A percentile compares a stretch with the other conserved stretches of the same genome.
These are phyloP conservation scores for Ursus arctos DNA, from an alignment of 2,113 vertebrate species.

Conservation along the genomic window DNA sequence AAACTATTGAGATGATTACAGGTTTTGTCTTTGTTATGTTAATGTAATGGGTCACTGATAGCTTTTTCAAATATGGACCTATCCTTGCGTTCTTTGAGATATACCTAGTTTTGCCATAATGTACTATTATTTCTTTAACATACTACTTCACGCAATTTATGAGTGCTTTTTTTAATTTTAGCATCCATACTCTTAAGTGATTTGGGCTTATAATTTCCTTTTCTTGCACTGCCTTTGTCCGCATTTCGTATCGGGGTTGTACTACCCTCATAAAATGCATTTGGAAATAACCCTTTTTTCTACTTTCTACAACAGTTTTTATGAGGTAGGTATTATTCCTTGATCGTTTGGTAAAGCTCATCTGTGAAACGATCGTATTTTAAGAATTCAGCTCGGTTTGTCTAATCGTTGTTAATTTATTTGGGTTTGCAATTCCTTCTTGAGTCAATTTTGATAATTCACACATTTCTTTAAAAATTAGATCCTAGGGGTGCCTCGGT, in stretches of 20 bases:
- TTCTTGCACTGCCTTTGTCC: background rate
- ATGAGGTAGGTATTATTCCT: background rate
- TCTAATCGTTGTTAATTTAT: slow-evolving; percentile 10
- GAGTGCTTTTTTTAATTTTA: slow-evolving; percentile 42
- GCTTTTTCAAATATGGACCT: slow-evolving; percentile 31
- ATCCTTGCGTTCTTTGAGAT: background rate
- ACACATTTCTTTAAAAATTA: slow-evolving; percentile 42
- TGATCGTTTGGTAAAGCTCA: slow-evolving; percentile 2
- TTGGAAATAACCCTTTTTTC: slow-evolving; percentile 18
- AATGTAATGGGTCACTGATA: slow-evolving; percentile 11
- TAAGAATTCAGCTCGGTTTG: slow-evolving; percentile 40
- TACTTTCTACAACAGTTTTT: background rate
- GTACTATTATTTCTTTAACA: slow-evolving; percentile 50
- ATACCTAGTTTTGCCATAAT: slow-evolving; percentile 5
- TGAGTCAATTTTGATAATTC: slow-evolving; percentile 46
- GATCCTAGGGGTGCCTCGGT: background rate
- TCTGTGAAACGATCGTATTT: slow-evolving; percentile 49
- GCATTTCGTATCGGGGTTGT: background rate
- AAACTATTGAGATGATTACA: slow-evolving; percentile 5
- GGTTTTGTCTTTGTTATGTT: slow-evolving; percentile 45
- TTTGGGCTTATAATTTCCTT: slow-evolving; percentile 32
- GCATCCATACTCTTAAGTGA: slow-evolving; percentile 23
- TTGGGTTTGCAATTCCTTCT: slow-evolving; percentile 29
- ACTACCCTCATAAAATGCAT: background rate
- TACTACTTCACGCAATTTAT: background rate